A percentile compares a stretch with the other conserved stretches of the same genome.
Evolutionary conservation across 2,113 vertebrate genomes (phyloP).

Genomic region (Pelvicachromis taeniatus): DNA sequence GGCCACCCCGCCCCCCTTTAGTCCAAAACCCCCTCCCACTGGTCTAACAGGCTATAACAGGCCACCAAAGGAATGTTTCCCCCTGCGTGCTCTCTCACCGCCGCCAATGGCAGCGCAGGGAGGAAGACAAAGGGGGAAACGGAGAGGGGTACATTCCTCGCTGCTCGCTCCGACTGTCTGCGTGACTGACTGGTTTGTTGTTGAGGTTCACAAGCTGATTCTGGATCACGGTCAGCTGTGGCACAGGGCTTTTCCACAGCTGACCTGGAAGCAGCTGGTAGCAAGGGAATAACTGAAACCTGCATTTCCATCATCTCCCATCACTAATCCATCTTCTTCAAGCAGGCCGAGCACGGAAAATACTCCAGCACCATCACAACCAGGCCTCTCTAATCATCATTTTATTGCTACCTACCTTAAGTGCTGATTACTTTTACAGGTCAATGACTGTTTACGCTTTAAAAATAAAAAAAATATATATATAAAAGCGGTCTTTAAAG

Average conservation of each 20-base stretch:
- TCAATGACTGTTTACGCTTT: neutral
- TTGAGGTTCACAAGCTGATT: constrained; percentile 13
- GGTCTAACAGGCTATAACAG: constrained; percentile 50
- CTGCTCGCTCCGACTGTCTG: constrained; percentile 26
- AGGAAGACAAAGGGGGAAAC: constrained; percentile 4
- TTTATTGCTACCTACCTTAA: neutral
- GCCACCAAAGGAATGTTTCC: constrained; percentile 64
- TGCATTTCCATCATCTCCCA: neutral
- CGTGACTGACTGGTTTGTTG: constrained; percentile 29
- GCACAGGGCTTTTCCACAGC: constrained; percentile 51
- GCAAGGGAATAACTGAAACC: neutral
- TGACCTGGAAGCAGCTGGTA: constrained; percentile 63
- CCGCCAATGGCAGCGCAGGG: constrained; percentile 32
- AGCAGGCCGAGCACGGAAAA: neutral
- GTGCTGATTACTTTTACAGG: neutral
- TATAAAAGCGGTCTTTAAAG: neutral
- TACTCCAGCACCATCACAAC: accelerated
- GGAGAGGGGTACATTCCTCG: constrained; percentile 51
- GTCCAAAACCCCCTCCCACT: constrained; percentile 38
- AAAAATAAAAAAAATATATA: neutral
- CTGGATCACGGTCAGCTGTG: constrained; percentile 56
- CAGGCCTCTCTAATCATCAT: neutral
- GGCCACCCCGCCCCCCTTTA: constrained; percentile 27
- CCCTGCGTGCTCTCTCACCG: constrained; percentile 16
- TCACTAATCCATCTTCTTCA: neutral